A percentile compares a stretch with the other conserved stretches of the same genome.
phyloP scores from a whole-genome alignment of 2,113 vertebrate genomes.

The Erpornis zantholeuca region DNA sequence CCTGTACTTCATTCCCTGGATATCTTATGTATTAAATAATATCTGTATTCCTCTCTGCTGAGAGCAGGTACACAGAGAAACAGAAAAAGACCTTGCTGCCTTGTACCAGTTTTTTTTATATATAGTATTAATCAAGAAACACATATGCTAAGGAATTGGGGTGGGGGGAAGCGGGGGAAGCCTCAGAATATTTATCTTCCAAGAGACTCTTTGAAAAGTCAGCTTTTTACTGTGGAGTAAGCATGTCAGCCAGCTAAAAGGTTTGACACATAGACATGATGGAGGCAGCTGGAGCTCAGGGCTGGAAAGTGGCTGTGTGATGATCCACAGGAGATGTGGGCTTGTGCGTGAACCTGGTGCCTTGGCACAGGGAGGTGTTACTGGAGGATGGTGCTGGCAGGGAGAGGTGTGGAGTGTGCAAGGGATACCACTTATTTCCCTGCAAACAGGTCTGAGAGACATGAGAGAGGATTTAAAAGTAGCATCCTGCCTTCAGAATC shows the following conservation, averaged over 20 bases:
- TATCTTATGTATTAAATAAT: background rate
- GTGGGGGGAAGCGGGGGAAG: accelerated
- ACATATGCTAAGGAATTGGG: background rate
- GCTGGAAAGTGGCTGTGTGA: background rate
- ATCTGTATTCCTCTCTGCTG: background rate
- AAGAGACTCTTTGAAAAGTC: background rate
- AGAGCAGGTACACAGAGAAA: background rate
- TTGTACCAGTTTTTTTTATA: background rate
- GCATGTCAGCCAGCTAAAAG: background rate
- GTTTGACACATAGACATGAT: accelerated
- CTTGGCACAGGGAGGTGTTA: background rate
- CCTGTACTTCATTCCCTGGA: background rate
- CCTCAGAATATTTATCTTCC: background rate
- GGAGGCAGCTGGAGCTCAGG: background rate
- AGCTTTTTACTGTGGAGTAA: background rate
- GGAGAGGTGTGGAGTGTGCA: background rate
- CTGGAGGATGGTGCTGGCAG: background rate
- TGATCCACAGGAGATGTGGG: background rate
- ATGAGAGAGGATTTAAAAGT: background rate
- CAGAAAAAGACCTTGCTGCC: background rate
- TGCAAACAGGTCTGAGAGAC: background rate
- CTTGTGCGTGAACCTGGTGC: background rate
- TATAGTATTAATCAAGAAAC: background rate
- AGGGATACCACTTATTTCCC: background rate
- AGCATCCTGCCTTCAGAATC: background rate